phyloP scores from a whole-genome alignment of 2,888 invertebrate genomes.

The Ophonus ardosiacus region DNA sequence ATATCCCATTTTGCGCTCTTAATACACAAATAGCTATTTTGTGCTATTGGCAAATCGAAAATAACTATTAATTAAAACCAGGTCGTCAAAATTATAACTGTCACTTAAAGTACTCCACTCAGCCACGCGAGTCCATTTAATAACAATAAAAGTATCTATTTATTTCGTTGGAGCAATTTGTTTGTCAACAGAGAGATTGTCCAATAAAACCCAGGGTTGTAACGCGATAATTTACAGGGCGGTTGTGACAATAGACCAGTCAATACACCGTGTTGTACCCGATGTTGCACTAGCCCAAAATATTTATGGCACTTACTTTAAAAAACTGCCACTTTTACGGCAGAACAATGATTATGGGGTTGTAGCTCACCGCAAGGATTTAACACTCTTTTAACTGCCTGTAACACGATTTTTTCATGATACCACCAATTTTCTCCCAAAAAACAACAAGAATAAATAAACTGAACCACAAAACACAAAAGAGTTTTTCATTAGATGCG shows the following conservation, averaged over 20 bases:
- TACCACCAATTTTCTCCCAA: not conserved
- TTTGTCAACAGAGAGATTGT: constrained; percentile 4
- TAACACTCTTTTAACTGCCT: not conserved
- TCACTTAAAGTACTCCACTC: no score
- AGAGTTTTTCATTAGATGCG: not conserved
- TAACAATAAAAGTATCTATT: not conserved
- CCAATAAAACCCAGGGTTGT: constrained; percentile 13
- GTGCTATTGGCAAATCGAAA: no score
- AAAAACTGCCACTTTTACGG: constrained; percentile 24
- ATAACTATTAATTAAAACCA: no score
- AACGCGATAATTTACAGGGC: constrained; percentile 18
- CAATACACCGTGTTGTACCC: constrained; percentile 15
- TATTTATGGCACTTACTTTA: constrained; percentile 1
- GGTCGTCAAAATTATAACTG: no score
- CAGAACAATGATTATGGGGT: not conserved
- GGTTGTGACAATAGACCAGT: constrained; percentile 28
- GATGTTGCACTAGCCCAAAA: constrained; percentile 15
- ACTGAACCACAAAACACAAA: not conserved
- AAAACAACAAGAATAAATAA: not conserved
- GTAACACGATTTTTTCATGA: not conserved
- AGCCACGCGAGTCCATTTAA: no score
- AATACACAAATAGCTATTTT: no score
- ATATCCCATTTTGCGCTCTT: no score
- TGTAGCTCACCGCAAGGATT: not conserved
- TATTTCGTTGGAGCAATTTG: constrained; percentile 5